These are phyloP conservation scores for Tachina grossa DNA, from an alignment of 2,888 invertebrate species.

Conservation along the genomic window DNA sequence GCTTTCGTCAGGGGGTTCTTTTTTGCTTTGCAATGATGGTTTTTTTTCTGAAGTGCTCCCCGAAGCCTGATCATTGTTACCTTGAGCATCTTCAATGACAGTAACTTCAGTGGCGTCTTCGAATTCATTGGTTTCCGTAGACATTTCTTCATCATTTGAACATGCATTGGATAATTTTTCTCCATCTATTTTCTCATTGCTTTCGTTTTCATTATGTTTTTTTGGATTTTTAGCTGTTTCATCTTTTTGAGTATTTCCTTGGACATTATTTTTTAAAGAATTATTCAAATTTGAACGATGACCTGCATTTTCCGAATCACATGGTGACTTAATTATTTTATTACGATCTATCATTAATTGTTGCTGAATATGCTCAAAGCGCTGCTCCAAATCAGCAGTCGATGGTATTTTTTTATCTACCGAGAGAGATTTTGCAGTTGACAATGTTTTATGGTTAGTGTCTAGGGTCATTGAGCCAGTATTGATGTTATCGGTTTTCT, in stretches of 20 bases:
- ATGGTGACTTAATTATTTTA: slow-evolving; percentile 37
- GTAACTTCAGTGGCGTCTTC: background rate
- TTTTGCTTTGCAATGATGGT: slow-evolving; percentile 73
- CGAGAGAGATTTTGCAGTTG: background rate
- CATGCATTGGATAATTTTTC: background rate
- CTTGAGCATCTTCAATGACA: background rate
- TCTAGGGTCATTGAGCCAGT: background rate
- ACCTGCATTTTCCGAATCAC: slow-evolving; percentile 67
- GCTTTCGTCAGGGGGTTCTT: slow-evolving; percentile 77
- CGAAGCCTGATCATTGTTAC: slow-evolving; percentile 33
- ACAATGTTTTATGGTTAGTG: background rate
- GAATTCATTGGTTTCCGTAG: slow-evolving; percentile 2
- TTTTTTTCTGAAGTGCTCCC: slow-evolving; percentile 74
- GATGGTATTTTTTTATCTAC: slow-evolving; percentile 75
- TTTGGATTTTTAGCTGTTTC: background rate
- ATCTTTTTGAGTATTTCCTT: background rate
- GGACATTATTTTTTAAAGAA: background rate
- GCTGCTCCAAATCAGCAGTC: slow-evolving; percentile 73
- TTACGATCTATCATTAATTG: slow-evolving; percentile 69
- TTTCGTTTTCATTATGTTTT: slow-evolving; percentile 40
- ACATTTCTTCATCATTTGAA: slow-evolving; percentile 9
- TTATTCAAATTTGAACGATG: slow-evolving; percentile 28
- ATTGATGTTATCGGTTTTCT: background rate
- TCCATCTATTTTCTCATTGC: background rate
- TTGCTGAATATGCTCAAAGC: slow-evolving; percentile 70